Percentiles rank a stretch among this genome's conserved stretches.
phyloP scores from a whole-genome alignment of 2,113 vertebrate species.

The Hassar affinis region DNA sequence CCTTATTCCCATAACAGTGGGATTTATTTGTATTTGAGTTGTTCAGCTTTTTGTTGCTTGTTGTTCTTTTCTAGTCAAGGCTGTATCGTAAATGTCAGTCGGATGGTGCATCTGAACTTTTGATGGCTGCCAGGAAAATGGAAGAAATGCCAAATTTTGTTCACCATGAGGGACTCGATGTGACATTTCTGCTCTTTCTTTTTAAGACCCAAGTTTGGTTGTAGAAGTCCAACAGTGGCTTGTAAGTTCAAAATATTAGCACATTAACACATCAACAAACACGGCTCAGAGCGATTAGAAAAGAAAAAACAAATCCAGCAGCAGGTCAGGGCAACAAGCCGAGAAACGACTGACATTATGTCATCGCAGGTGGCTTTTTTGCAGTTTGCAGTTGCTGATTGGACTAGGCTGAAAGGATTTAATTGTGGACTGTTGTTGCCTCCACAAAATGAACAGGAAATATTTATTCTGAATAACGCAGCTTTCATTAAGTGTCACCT shows the following conservation, averaged over 20 bases:
- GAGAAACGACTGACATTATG: not conserved
- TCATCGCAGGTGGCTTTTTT: too few relatives aligned
- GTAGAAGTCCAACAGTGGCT: not conserved
- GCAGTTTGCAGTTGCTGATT: too few relatives aligned
- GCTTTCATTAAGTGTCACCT: too few relatives aligned
- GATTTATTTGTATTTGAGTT: not conserved
- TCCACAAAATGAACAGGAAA: not conserved
- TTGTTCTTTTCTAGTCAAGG: not conserved
- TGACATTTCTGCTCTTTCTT: slow-evolving; percentile 8
- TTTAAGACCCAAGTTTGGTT: not conserved
- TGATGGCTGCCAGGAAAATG: not conserved
- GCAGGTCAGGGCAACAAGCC: too few relatives aligned
- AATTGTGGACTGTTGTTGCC: too few relatives aligned
- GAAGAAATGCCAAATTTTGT: slow-evolving; percentile 15
- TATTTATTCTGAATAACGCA: not conserved
- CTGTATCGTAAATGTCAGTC: slow-evolving; percentile 25
- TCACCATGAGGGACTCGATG: not conserved
- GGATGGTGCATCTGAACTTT: slow-evolving; percentile 14
- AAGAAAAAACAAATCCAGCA: not conserved
- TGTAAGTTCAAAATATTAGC: not conserved
- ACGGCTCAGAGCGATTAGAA: not conserved
- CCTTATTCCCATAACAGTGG: not conserved
- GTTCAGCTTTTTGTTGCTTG: not conserved
- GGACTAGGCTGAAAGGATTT: not conserved
- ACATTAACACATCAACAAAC: not conserved